Evolutionary conservation across 2,113 vertebrate genomes (phyloP).

Genomic region (Zootoca vivipara): DNA sequence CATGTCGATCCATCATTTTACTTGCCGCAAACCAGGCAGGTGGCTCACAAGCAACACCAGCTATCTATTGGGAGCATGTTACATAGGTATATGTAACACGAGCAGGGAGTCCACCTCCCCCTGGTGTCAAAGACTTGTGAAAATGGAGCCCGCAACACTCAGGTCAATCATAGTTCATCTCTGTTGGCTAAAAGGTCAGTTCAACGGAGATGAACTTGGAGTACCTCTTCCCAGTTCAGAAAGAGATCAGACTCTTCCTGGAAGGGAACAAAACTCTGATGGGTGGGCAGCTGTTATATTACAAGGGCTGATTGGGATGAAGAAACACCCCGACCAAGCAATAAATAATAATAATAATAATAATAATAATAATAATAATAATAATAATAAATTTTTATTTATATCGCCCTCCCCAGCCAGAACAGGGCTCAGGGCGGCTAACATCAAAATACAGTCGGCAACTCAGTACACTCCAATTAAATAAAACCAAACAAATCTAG

Average conservation of each 20-base stretch:
- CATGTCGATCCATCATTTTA: too few relatives aligned
- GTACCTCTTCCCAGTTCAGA: not conserved
- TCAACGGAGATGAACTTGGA: not conserved
- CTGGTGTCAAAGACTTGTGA: conserved; percentile 6
- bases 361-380: not conserved
- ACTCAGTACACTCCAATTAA: too few relatives aligned
- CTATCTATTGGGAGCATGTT: not conserved
- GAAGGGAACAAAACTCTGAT: fast-evolving
- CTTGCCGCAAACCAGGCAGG: conserved; percentile 28
- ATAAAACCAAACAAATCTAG: too few relatives aligned
- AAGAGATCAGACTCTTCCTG: not conserved
- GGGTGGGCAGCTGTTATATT: not conserved
- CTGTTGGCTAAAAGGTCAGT: conserved; percentile 9
- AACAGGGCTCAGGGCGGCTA: too few relatives aligned
- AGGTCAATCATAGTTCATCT: conserved; percentile 34
- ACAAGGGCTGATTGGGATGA: not conserved
- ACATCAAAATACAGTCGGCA: too few relatives aligned
- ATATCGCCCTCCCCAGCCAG: too few relatives aligned
- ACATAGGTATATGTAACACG: not conserved
- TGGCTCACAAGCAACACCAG: conserved; percentile 30
- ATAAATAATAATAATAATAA: too few relatives aligned
- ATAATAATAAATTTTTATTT: not conserved
- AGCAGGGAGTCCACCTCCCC: conserved; percentile 6
- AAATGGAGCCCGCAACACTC: conserved; percentile 32
- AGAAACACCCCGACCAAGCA: not conserved